A percentile compares a stretch with the other conserved stretches of the same genome.
Conservation (phyloP, 2,888 invertebrate species). For the Leucoptera coffeella region DNA sequence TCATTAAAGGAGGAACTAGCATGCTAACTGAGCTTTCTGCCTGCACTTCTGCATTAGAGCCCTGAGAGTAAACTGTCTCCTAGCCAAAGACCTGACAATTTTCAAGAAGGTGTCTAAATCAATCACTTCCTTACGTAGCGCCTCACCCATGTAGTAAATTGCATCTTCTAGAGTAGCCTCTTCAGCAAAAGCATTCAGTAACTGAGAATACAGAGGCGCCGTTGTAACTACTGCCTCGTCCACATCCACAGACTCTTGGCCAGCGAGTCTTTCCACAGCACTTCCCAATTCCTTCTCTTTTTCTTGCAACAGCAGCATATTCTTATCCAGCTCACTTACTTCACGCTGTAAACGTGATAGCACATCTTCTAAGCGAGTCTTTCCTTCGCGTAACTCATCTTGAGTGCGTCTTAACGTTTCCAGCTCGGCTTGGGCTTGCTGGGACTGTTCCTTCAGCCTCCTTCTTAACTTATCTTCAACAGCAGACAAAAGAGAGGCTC, state of each 20-base stretch:
- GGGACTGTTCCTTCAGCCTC: conserved; percentile 82
- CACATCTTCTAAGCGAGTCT: conserved; percentile 73
- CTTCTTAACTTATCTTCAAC: conserved; percentile 90
- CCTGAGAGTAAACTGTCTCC: conserved; percentile 92
- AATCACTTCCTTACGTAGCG: conserved; percentile 83
- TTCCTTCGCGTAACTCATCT: conserved; percentile 80
- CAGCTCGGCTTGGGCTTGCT: conserved; percentile 86
- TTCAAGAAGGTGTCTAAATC: conserved; percentile 95
- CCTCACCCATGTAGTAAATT: conserved; percentile 96
- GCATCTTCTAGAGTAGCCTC: conserved; percentile 98
- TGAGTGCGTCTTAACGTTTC: conserved; percentile 83
- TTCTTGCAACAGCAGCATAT: conserved; percentile 75
- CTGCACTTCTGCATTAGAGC: conserved; percentile 96
- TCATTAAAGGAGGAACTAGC: too few relatives aligned
- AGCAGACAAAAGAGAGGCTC: conserved; percentile 88
- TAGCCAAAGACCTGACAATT: conserved; percentile 89
- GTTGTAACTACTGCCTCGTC: conserved; percentile 97
- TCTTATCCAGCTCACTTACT: conserved; percentile 75
- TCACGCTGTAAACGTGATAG: conserved; percentile 71
- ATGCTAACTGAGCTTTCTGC: conserved; percentile 83
- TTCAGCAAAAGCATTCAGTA: conserved; percentile 91
- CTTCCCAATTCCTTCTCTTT: conserved; percentile 82
- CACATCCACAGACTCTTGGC: conserved; percentile 79
- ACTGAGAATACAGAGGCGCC: conserved; percentile 92
- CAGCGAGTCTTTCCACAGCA: conserved; percentile 68